Conservation (phyloP, 2,888 invertebrate species). For the Tryphoninae sp. region DNA sequence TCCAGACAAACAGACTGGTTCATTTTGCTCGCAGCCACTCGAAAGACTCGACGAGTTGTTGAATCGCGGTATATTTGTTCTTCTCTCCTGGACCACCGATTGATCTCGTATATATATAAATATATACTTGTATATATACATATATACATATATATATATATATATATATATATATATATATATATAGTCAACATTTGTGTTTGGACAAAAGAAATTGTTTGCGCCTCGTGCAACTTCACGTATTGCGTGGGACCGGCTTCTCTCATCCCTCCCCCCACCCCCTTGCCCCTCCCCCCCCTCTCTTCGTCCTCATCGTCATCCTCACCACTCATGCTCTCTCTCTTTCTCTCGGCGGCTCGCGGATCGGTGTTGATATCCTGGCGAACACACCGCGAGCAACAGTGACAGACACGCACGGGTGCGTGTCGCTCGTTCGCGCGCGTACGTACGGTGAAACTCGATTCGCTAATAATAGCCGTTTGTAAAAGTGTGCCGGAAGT, state of each 20-base stretch:
- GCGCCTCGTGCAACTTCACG: conserved; percentile 14
- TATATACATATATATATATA: too few species aligned
- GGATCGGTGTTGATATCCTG: conserved; percentile 43
- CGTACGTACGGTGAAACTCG: conserved; percentile 18
- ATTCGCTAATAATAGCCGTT: conserved; percentile 16
- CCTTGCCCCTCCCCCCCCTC: neutral
- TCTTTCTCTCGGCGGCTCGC: conserved; percentile 8
- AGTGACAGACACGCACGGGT: neutral
- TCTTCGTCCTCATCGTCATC: neutral
- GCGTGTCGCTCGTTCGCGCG: neutral
- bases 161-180: conserved; percentile 54
- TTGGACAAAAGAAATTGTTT: conserved; percentile 20
- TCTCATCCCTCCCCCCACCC: conserved; percentile 16
- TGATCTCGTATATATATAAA: too few species aligned
- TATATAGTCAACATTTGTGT: conserved; percentile 10
- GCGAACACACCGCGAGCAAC: conserved; percentile 15
- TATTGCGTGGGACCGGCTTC: conserved; percentile 40
- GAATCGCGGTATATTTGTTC: neutral
- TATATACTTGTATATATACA: too few species aligned
- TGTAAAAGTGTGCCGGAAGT: conserved; percentile 50
- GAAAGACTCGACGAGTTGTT: neutral
- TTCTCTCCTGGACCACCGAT: conserved; percentile 14
- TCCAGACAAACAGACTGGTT: conserved; percentile 71
- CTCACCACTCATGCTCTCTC: conserved; percentile 26
- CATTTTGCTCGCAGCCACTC: conserved; percentile 65